Percentiles rank a stretch among this genome's conserved stretches.
Evolutionary conservation across 2,113 vertebrate species (phyloP).

Genomic region (Oryzias curvinotus): DNA sequence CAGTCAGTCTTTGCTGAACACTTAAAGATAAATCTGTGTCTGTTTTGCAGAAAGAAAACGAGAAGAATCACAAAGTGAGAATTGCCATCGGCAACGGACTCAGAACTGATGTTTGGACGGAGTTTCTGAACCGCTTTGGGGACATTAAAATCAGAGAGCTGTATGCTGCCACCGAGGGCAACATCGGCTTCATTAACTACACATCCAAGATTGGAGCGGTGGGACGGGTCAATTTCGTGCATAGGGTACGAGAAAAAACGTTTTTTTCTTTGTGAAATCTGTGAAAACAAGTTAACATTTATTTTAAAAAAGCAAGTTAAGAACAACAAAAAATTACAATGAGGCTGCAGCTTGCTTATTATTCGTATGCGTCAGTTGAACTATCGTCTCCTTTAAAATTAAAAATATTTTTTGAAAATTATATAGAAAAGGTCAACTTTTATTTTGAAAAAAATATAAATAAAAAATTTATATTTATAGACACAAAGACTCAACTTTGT

Average conservation of each 20-base stretch:
- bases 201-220: constrained; percentile 80
- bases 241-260: constrained; percentile 66
- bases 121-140: constrained; percentile 86
- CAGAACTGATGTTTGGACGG: constrained; percentile 80
- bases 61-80: constrained; percentile 81
- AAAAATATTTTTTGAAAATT: too few relatives aligned
- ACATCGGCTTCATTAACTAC: constrained; percentile 87
- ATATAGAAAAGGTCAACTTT: too few relatives aligned
- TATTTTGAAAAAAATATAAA: too few relatives aligned
- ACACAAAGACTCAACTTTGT: too few relatives aligned
- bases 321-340: too few relatives aligned
- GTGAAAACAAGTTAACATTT: too few relatives aligned
- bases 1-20: background rate
- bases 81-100: constrained; percentile 86
- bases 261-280: too few relatives aligned
- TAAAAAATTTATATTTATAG: too few relatives aligned
- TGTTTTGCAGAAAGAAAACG: constrained; percentile 75
- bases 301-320: too few relatives aligned
- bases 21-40: background rate
- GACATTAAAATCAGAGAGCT: constrained; percentile 80
- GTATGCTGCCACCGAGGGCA: constrained; percentile 89
- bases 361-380: too few relatives aligned
- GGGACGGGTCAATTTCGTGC: constrained; percentile 76
- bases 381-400: too few relatives aligned
- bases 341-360: too few relatives aligned